A percentile compares a stretch with the other conserved stretches of the same genome.
phyloP scores from a whole-genome alignment of 2,797 vertebrate genomes.

The Emydoidea blandingii region DNA sequence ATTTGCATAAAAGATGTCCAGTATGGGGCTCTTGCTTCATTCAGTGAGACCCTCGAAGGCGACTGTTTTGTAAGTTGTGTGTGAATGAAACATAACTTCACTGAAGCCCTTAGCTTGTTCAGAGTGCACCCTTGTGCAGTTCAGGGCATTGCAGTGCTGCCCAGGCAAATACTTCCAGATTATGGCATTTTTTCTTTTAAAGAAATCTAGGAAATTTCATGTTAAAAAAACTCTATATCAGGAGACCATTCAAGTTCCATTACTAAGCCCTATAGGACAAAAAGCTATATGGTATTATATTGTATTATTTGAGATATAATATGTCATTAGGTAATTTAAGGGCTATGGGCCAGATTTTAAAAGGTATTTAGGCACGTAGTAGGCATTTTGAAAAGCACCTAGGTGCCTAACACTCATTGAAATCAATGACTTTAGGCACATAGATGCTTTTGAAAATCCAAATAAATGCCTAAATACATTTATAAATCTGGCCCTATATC shows the following conservation, averaged over 20 bases:
- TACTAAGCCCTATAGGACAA: not conserved
- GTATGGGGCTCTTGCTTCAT: not conserved
- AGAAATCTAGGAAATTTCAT: not conserved
- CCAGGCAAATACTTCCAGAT: not conserved
- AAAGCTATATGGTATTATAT: not conserved
- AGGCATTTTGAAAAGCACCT: not conserved
- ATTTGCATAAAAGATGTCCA: not conserved
- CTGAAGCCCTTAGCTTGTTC: not conserved
- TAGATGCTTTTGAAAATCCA: not conserved
- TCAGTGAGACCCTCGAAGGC: not conserved
- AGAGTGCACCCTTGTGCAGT: not conserved
- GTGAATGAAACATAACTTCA: not conserved
- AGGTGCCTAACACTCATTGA: not conserved
- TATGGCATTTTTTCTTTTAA: not conserved
- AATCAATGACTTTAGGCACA: not conserved
- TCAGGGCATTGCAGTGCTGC: not conserved
- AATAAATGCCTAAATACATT: not conserved
- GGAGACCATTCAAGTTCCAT: not conserved
- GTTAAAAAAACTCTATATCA: not conserved
- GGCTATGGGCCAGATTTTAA: not conserved
- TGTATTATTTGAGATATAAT: not conserved
- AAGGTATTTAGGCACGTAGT: not conserved
- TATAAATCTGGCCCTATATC: not conserved
- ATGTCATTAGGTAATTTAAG: not conserved
- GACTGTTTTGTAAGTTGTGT: not conserved